Evolutionary conservation across 2,797 vertebrate genomes (phyloP).

Genomic region (Mormyrops attenuatus): DNA sequence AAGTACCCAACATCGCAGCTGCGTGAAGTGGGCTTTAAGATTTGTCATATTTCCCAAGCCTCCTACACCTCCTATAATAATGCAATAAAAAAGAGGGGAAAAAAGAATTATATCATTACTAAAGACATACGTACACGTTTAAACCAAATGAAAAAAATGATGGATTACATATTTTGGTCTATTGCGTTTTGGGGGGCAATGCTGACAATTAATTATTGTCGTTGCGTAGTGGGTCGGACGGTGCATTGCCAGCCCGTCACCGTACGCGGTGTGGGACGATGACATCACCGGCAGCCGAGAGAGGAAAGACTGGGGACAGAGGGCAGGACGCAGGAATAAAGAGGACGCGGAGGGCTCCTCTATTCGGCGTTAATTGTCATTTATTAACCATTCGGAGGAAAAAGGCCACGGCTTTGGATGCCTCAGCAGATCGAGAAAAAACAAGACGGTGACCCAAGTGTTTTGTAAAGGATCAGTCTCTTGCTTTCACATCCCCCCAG

Average conservation of each 20-base stretch:
- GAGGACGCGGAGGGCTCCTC: background rate
- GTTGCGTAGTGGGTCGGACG: background rate
- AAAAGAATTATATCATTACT: background rate
- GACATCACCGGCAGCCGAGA: constrained; percentile 5
- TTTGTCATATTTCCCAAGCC: background rate
- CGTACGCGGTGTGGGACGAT: background rate
- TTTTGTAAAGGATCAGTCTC: background rate
- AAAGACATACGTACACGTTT: background rate
- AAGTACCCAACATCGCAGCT: background rate
- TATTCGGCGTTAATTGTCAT: no score
- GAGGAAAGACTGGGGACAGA: background rate
- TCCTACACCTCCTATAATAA: background rate
- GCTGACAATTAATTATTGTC: background rate
- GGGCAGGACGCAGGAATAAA: background rate
- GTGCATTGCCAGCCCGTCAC: background rate
- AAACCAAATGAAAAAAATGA: background rate
- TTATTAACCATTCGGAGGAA: background rate
- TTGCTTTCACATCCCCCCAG: background rate
- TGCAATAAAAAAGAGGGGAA: background rate
- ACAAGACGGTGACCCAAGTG: background rate
- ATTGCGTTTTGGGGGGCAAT: background rate
- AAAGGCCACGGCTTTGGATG: background rate
- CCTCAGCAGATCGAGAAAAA: background rate
- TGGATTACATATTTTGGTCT: background rate
- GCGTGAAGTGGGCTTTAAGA: background rate